Conservation (phyloP, 2,113 vertebrate genomes). For the Thunnus maccoyii region DNA sequence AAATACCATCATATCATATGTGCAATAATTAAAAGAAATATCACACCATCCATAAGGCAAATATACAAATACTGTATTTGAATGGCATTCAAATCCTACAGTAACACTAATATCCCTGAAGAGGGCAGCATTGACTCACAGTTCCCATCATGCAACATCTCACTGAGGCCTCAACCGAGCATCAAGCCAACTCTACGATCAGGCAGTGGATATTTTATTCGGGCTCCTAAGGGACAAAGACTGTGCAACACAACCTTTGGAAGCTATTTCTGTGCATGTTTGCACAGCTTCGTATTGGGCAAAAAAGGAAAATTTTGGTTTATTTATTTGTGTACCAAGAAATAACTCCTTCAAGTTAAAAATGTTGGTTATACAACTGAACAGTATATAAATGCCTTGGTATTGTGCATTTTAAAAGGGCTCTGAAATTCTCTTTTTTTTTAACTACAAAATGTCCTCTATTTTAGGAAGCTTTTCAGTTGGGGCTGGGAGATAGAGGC, state of each 20-base stretch:
- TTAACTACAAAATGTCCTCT: too few relatives aligned
- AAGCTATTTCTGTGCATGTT: neutral
- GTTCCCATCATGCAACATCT: conserved; percentile 23
- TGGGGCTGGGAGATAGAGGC: conserved; percentile 6
- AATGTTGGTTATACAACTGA: neutral
- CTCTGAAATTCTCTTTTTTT: too few relatives aligned
- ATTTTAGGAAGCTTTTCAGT: neutral
- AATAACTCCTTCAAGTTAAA: neutral
- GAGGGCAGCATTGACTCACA: conserved; percentile 81
- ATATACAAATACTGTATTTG: neutral
- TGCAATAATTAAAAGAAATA: too few relatives aligned
- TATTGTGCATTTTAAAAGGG: too few relatives aligned
- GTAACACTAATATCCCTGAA: conserved; percentile 52
- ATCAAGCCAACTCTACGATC: neutral
- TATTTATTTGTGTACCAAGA: neutral
- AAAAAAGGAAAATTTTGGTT: neutral
- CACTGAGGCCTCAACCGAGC: conserved; percentile 22
- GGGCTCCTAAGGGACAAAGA: conserved; percentile 19
- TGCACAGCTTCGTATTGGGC: neutral
- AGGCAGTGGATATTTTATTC: conserved; percentile 27
- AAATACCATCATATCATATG: neutral
- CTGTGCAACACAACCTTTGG: neutral
- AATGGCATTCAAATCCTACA: neutral
- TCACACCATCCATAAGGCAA: neutral
- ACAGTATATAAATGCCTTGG: neutral